Conservation (phyloP, 2,797 vertebrate species). For the Lepus oiostolus region DNA sequence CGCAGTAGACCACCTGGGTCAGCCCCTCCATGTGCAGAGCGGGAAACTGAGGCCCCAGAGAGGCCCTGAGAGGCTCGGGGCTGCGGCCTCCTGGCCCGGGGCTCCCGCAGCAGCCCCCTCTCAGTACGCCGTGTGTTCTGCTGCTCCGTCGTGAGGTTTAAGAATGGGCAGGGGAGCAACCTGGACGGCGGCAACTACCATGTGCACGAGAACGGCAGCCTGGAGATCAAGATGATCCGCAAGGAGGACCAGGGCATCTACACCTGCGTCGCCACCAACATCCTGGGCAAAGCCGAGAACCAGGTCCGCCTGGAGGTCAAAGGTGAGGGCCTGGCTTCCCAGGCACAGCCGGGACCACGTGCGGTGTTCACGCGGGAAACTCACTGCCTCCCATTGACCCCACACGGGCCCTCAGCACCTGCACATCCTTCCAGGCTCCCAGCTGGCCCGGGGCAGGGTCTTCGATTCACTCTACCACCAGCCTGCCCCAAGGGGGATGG, state of each 20-base stretch:
- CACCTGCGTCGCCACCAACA: slow-evolving; percentile 96
- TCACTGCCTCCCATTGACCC: not conserved
- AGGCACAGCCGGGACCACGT: rapidly evolving
- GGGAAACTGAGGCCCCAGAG: not conserved
- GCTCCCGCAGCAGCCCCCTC: slow-evolving; percentile 65
- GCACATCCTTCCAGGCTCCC: not conserved
- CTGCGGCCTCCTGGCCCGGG: not conserved
- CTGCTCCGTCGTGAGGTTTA: slow-evolving; percentile 94
- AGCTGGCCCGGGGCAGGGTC: not conserved
- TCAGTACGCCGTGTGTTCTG: slow-evolving; percentile 81
- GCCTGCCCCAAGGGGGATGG: not conserved
- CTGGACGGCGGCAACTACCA: slow-evolving; percentile 97
- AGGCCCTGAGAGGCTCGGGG: not conserved
- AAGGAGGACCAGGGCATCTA: slow-evolving; percentile 97
- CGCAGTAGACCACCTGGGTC: not conserved
- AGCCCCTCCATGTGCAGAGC: not conserved
- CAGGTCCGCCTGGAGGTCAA: slow-evolving; percentile 98
- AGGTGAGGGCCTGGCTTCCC: slow-evolving; percentile 90
- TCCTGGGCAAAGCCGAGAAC: slow-evolving; percentile 94
- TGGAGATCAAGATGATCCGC: slow-evolving; percentile 94
- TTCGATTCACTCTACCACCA: not conserved
- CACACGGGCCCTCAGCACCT: not conserved
- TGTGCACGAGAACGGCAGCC: slow-evolving; percentile 94
- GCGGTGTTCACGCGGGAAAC: not conserved
- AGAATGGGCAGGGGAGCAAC: slow-evolving; percentile 97